Evolutionary conservation across 2,888 invertebrate genomes (phyloP).

Genomic region (Sipha maydis): DNA sequence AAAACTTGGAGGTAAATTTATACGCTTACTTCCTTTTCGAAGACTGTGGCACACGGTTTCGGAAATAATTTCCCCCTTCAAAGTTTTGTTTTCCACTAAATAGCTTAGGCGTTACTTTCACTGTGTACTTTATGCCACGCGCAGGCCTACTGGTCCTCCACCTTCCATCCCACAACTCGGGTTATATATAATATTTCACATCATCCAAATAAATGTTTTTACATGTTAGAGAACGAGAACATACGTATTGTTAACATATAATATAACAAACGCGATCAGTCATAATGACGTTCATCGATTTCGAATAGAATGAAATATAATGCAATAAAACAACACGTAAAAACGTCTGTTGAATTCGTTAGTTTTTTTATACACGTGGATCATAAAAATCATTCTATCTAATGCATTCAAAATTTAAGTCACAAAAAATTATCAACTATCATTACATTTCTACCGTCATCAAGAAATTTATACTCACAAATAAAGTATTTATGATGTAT

Average conservation of each 20-base stretch:
- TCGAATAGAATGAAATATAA: no score
- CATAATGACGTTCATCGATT: no score
- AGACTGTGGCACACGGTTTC: neutral
- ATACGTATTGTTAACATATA: neutral
- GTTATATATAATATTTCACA: neutral
- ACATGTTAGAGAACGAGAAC: neutral
- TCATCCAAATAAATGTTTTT: neutral
- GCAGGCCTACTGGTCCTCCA: neutral
- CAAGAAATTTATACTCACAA: no score
- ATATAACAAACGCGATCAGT: no score
- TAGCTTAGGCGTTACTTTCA: neutral
- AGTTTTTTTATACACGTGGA: no score
- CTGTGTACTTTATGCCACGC: neutral
- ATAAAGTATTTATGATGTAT: no score
- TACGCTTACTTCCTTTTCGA: conserved; percentile 1
- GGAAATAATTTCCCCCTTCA: conserved; percentile 7
- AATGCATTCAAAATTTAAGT: no score
- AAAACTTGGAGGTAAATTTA: conserved; percentile 91
- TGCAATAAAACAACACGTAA: no score
- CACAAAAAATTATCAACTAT: no score
- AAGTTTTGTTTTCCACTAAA: conserved; percentile 23
- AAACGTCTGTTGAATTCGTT: no score
- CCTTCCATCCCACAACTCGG: neutral
- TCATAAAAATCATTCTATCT: no score
- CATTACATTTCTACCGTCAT: no score